Evolutionary conservation across 2,797 vertebrate genomes (phyloP).

Genomic region (Myoxocephalus aenaeus): DNA sequence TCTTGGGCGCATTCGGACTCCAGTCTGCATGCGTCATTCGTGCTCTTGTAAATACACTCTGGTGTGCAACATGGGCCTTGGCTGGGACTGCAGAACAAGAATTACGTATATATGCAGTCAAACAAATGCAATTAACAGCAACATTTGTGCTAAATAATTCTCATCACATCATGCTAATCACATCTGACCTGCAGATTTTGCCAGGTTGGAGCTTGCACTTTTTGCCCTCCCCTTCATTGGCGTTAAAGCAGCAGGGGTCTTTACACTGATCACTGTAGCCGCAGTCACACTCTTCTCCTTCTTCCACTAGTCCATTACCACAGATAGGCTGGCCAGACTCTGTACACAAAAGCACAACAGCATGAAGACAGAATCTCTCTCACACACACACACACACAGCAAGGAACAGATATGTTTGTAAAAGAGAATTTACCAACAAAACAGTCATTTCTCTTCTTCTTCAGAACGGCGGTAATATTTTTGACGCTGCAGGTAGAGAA

Average conservation of each 20-base stretch:
- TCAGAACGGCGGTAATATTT: conserved; percentile 94
- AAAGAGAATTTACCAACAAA: conserved; percentile 91
- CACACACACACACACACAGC: not conserved
- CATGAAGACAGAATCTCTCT: conserved; percentile 25
- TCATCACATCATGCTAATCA: conserved; percentile 1
- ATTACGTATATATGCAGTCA: not conserved
- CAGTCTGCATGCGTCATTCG: conserved; percentile 82
- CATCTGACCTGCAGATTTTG: conserved; percentile 89
- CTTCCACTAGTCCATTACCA: conserved; percentile 95
- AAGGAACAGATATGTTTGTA: not conserved
- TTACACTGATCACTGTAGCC: conserved; percentile 96
- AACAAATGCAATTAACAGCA: not conserved
- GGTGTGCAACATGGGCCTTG: conserved; percentile 94
- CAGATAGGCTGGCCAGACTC: conserved; percentile 98
- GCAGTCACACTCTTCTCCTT: conserved; percentile 94
- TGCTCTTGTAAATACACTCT: conserved; percentile 82
- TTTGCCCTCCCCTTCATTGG: conserved; percentile 86
- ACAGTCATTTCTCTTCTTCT: conserved; percentile 90
- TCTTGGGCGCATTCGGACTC: conserved; percentile 91
- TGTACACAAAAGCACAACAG: conserved; percentile 70
- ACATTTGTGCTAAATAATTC: not conserved
- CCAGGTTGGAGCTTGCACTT: conserved; percentile 89
- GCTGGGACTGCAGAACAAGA: conserved; percentile 86
- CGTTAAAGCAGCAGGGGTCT: conserved; percentile 90
- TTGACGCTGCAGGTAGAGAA: conserved; percentile 95